Percentiles rank a stretch among this genome's conserved stretches.
phyloP scores from a whole-genome alignment of 2,888 invertebrate genomes.

The Zhuqinia jingwanae region DNA sequence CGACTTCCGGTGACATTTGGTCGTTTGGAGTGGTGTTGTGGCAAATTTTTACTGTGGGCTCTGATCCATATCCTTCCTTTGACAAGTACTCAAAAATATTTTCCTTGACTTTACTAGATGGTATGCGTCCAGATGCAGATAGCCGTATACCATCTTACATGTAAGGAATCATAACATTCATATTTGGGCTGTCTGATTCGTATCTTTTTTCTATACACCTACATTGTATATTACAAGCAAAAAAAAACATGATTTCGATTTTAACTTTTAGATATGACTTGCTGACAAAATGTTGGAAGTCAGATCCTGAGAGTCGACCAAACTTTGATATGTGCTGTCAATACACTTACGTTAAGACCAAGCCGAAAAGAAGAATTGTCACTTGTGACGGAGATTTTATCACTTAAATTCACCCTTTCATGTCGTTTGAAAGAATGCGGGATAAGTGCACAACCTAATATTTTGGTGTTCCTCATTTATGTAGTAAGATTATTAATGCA shows the following conservation, averaged over 20 bases:
- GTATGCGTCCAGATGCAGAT: slow-evolving; percentile 50
- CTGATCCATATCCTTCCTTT: slow-evolving; percentile 54
- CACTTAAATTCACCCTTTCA: not conserved
- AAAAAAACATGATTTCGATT: not conserved
- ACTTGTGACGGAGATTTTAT: slow-evolving; percentile 57
- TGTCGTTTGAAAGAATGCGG: not conserved
- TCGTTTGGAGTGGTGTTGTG: slow-evolving; percentile 47
- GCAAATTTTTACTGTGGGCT: slow-evolving; percentile 36
- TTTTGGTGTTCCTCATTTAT: not conserved
- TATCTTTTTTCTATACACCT: too few relatives aligned
- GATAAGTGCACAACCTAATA: not conserved
- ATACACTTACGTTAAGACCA: slow-evolving; percentile 50
- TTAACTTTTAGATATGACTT: slow-evolving; percentile 30
- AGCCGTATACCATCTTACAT: slow-evolving; percentile 37
- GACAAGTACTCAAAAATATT: slow-evolving; percentile 57
- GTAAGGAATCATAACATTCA: slow-evolving; percentile 25
- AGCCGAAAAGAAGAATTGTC: slow-evolving; percentile 48
- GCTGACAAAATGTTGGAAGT: slow-evolving; percentile 39
- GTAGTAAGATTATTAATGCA: too few relatives aligned
- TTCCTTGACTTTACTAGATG: slow-evolving; percentile 38
- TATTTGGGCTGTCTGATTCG: too few relatives aligned
- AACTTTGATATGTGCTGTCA: slow-evolving; percentile 61
- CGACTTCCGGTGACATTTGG: slow-evolving; percentile 57
- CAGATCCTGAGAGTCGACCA: slow-evolving; percentile 30
- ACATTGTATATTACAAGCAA: too few relatives aligned